Evolutionary conservation across 1,140 invertebrate genomes (phyloP).

Genomic region (Drosophila parvula): DNA sequence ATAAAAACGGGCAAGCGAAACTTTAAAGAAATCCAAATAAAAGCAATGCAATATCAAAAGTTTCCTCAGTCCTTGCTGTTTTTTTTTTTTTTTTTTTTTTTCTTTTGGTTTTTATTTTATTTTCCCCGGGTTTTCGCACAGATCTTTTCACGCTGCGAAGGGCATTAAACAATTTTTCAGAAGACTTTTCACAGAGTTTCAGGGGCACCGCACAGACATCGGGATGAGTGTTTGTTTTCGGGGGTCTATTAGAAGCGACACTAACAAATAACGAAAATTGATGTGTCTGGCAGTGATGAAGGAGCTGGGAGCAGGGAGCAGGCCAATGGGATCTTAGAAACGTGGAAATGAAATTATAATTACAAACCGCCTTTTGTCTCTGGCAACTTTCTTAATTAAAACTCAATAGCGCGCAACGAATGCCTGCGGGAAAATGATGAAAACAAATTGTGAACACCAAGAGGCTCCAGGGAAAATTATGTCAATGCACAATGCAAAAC

Average conservation of each 20-base stretch:
- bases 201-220: constrained; percentile 34
- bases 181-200: constrained; percentile 65
- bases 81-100: constrained; percentile 22
- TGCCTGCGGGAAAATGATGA: constrained; percentile 50
- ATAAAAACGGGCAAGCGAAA: constrained; percentile 39
- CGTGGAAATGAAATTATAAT: constrained; percentile 64
- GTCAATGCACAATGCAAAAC: constrained; percentile 62
- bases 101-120: constrained; percentile 8
- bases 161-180: constrained; percentile 65
- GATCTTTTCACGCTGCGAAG: constrained; percentile 20
- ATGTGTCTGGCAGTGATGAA: constrained; percentile 69
- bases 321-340: constrained; percentile 8
- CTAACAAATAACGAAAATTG: constrained; percentile 70
- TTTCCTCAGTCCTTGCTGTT: constrained; percentile 34
- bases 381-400: constrained; percentile 79
- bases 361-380: constrained; percentile 46
- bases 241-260: constrained; percentile 44
- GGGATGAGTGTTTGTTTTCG: constrained; percentile 40
- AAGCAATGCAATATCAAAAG: constrained; percentile 67
- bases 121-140: constrained; percentile 9
- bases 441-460: constrained; percentile 60
- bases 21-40: constrained; percentile 56
- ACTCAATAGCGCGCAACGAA: constrained; percentile 60
- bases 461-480: constrained; percentile 42
- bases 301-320: neutral